Evolutionary conservation across 2,888 invertebrate species (phyloP).

Genomic region (Meloe dianella): DNA sequence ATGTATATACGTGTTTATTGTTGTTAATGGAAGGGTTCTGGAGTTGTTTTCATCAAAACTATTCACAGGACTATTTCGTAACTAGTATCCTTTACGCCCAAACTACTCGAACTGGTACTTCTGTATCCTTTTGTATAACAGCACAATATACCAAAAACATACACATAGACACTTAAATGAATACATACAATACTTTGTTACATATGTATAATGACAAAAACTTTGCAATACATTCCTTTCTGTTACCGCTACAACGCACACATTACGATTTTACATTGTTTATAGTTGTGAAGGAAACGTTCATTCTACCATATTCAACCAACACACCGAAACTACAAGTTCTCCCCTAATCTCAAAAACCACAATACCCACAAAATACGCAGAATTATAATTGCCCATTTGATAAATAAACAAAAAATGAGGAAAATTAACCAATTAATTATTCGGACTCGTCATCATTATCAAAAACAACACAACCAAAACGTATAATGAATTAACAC

Average conservation of each 20-base stretch:
- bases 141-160: conserved; percentile 22
- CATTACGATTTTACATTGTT: conserved; percentile 31
- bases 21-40: conserved; percentile 17
- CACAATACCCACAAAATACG: neutral
- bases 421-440: too few species aligned
- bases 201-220: conserved; percentile 27
- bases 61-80: conserved; percentile 23
- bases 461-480: neutral
- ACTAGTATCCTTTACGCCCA: conserved; percentile 30
- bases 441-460: neutral
- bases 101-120: conserved; percentile 26
- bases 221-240: conserved; percentile 24
- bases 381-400: neutral
- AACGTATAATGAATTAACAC: neutral
- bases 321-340: neutral
- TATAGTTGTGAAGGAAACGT: conserved; percentile 20
- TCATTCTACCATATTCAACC: conserved; percentile 15
- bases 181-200: neutral
- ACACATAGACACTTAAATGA: neutral
- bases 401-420: too few species aligned
- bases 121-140: conserved; percentile 25
- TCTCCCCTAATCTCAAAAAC: neutral
- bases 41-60: conserved; percentile 27
- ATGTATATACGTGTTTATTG: conserved; percentile 23
- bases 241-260: conserved; percentile 23